Evolutionary conservation across 1,140 invertebrate genomes (phyloP).

Genomic region (Zophobas morio): DNA sequence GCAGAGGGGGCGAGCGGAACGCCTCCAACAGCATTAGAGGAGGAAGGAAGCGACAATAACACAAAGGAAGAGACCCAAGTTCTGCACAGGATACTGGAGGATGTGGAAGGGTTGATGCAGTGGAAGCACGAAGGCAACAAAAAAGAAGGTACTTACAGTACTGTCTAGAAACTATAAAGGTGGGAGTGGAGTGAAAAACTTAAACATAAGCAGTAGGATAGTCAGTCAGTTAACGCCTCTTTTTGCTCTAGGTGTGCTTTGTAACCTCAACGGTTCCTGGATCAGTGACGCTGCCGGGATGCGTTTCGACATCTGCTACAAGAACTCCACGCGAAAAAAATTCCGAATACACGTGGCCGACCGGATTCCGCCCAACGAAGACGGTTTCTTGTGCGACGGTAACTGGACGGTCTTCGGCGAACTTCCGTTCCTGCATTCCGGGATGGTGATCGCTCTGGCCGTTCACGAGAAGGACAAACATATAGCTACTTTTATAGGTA

Average conservation of each 20-base stretch:
- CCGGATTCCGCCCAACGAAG: slow-evolving; percentile 51
- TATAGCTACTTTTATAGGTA: slow-evolving; percentile 60
- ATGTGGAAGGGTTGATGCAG: slow-evolving; percentile 57
- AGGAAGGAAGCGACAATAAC: slow-evolving; percentile 42
- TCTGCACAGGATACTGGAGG: slow-evolving; percentile 55
- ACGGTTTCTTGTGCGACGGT: slow-evolving; percentile 56
- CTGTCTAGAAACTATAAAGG: not conserved
- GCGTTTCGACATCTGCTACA: slow-evolving; percentile 53
- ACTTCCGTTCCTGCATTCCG: slow-evolving; percentile 56
- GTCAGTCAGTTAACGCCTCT: not conserved
- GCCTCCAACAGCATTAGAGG: slow-evolving; percentile 3
- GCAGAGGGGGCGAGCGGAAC: slow-evolving; percentile 1
- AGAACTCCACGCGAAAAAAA: slow-evolving; percentile 32
- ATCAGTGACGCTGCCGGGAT: slow-evolving; percentile 60
- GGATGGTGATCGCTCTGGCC: slow-evolving; percentile 57
- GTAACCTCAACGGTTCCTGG: slow-evolving; percentile 61
- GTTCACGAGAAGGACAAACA: slow-evolving; percentile 56
- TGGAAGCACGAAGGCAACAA: slow-evolving; percentile 44
- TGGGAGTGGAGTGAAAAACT: too few species aligned
- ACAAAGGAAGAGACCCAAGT: slow-evolving; percentile 42
- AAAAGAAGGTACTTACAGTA: slow-evolving; percentile 48
- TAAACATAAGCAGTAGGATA: too few species aligned
- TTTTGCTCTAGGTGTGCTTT: slow-evolving; percentile 49
- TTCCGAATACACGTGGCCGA: slow-evolving; percentile 27
- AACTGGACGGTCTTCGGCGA: slow-evolving; percentile 57